A percentile compares a stretch with the other conserved stretches of the same genome.
phyloP scores from a whole-genome alignment of 2,113 vertebrate genomes.

The Mustela nigripes region DNA sequence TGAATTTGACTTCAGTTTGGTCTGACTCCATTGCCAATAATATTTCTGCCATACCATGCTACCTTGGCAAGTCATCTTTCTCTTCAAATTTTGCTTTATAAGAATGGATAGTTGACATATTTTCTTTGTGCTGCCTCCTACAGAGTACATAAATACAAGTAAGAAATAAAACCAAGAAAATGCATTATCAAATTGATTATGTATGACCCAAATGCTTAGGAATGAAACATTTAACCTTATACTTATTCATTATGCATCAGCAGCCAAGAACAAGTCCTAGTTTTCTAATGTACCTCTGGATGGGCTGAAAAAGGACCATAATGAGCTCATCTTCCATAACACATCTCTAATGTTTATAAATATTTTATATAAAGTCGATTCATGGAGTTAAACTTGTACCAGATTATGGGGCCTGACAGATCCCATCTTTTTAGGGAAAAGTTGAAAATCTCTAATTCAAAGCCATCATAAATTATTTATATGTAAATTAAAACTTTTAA shows the following conservation, averaged over 20 bases:
- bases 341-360: slow-evolving; percentile 67
- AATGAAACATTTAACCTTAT: slow-evolving; percentile 60
- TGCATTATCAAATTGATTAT: slow-evolving; percentile 48
- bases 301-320: slow-evolving; percentile 50
- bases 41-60: slow-evolving; percentile 10
- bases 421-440: slow-evolving; percentile 46
- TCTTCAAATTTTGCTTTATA: slow-evolving; percentile 43
- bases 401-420: slow-evolving; percentile 64
- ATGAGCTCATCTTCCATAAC: slow-evolving; percentile 43
- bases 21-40: background rate
- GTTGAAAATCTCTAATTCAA: slow-evolving; percentile 62
- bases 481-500: slow-evolving; percentile 20
- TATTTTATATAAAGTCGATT: slow-evolving; percentile 74
- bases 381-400: slow-evolving; percentile 48
- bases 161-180: slow-evolving; percentile 33
- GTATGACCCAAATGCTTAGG: slow-evolving; percentile 56
- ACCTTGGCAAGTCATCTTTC: slow-evolving; percentile 40
- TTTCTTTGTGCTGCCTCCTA: slow-evolving; percentile 14
- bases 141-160: background rate
- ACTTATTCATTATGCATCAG: slow-evolving; percentile 46
- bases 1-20: background rate
- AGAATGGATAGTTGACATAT: background rate
- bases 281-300: slow-evolving; percentile 56
- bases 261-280: background rate
- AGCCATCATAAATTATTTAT: slow-evolving; percentile 67